Percentiles rank a stretch among this genome's conserved stretches.
Conservation (phyloP, 2,888 invertebrate species). For the Pardosa pseudoannulata region DNA sequence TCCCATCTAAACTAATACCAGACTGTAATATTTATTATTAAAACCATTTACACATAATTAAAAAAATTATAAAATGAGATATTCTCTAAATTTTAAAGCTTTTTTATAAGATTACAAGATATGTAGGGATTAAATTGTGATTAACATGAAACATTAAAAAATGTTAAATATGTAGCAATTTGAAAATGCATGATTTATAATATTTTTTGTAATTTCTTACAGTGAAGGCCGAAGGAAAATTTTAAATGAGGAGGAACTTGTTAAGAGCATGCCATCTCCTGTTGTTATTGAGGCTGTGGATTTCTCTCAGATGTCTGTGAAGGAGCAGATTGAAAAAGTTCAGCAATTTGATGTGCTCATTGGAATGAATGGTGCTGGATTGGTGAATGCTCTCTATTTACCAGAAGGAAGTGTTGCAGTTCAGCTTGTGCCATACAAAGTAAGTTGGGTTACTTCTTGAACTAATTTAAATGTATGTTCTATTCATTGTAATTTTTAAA, state of each 20-base stretch:
- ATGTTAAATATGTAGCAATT: no score
- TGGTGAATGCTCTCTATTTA: slow-evolving; percentile 75
- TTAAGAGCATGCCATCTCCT: slow-evolving; percentile 72
- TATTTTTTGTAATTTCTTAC: slow-evolving; percentile 24
- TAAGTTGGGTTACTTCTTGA: slow-evolving; percentile 26
- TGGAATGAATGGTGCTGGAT: slow-evolving; percentile 76
- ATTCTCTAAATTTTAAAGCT: no score
- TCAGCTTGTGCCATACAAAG: slow-evolving; percentile 75
- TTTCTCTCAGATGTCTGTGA: slow-evolving; percentile 73
- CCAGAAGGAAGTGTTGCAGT: slow-evolving; percentile 75
- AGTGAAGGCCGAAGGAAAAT: slow-evolving; percentile 74
- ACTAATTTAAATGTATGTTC: no score
- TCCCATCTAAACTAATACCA: no score
- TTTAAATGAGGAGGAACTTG: slow-evolving; percentile 75
- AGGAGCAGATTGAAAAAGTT: slow-evolving; percentile 75
- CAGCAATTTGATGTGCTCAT: slow-evolving; percentile 75
- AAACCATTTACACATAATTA: no score
- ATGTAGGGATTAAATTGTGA: no score
- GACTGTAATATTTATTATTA: no score
- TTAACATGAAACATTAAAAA: no score
- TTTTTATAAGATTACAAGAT: no score
- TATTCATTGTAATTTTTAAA: no score
- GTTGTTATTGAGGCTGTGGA: slow-evolving; percentile 74
- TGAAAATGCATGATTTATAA: no score
- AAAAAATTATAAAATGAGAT: no score